These are phyloP conservation scores for Bubalus kerabau DNA, from an alignment of 2,113 vertebrate genomes.

Conservation along the genomic window DNA sequence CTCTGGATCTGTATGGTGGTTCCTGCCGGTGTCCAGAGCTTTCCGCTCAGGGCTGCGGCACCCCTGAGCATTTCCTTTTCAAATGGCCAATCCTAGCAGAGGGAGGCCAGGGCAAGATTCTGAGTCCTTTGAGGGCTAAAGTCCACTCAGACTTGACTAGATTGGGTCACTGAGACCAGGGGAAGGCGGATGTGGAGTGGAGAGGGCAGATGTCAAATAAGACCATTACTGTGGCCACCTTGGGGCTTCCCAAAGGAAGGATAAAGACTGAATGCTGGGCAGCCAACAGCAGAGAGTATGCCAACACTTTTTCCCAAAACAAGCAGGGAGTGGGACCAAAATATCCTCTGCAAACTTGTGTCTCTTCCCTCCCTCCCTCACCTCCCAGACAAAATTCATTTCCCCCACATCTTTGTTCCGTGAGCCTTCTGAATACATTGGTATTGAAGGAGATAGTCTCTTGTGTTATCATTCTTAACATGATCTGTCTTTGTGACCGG, in stretches of 20 bases:
- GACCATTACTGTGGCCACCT: background rate
- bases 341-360: background rate
- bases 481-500: background rate
- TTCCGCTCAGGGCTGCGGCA: background rate
- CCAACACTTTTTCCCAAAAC: background rate
- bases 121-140: background rate
- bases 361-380: background rate
- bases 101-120: background rate
- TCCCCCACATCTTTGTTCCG: background rate
- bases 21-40: background rate
- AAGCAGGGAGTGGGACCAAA: background rate
- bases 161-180: background rate
- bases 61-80: background rate
- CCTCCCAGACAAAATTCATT: background rate
- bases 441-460: background rate
- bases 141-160: background rate
- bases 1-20: background rate
- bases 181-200: too few species aligned
- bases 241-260: background rate
- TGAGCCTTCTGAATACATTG: background rate
- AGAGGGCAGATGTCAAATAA: background rate
- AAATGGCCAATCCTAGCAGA: background rate
- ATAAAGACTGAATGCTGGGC: background rate
- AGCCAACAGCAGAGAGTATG: background rate
- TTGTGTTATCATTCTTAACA: background rate